phyloP scores from a whole-genome alignment of 1,140 invertebrate species.

The Apocrypta bakeri region DNA sequence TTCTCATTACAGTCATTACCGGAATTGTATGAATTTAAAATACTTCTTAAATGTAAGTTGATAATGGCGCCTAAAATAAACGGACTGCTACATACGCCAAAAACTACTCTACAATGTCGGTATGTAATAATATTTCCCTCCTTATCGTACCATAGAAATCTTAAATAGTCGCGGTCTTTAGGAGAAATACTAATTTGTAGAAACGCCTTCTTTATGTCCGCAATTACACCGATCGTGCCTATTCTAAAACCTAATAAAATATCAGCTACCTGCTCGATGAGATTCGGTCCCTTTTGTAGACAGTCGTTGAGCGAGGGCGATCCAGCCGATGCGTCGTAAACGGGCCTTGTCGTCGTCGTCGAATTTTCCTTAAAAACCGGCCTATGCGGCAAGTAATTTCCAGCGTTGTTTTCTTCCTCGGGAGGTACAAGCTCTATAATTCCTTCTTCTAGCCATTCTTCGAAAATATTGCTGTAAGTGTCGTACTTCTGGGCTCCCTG shows the following conservation, averaged over 20 bases:
- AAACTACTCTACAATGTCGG: slow-evolving; percentile 54
- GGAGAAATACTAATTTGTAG: neutral
- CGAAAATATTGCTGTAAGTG: slow-evolving; percentile 62
- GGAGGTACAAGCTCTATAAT: slow-evolving; percentile 54
- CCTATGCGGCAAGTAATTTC: slow-evolving; percentile 53
- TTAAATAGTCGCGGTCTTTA: neutral
- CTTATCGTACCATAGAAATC: slow-evolving; percentile 1
- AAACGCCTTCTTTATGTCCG: neutral
- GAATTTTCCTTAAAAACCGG: slow-evolving; percentile 51
- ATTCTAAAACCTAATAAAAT: slow-evolving; percentile 53
- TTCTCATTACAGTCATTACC: too few relatives aligned
- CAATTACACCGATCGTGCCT: neutral
- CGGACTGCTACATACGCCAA: slow-evolving; percentile 49
- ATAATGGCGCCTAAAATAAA: slow-evolving; percentile 26
- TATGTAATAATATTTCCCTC: neutral
- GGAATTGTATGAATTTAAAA: neutral
- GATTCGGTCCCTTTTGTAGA: slow-evolving; percentile 62
- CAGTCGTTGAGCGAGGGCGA: slow-evolving; percentile 57
- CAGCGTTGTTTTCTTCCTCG: slow-evolving; percentile 38
- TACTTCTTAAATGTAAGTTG: slow-evolving; percentile 9
- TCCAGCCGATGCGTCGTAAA: slow-evolving; percentile 53
- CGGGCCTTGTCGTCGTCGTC: slow-evolving; percentile 52
- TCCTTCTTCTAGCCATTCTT: slow-evolving; percentile 55
- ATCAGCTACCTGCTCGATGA: slow-evolving; percentile 66
- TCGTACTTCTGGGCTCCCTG: slow-evolving; percentile 50